A percentile compares a stretch with the other conserved stretches of the same genome.
phyloP scores from a whole-genome alignment of 2,797 vertebrate species.

The Cirrhinus molitorella region DNA sequence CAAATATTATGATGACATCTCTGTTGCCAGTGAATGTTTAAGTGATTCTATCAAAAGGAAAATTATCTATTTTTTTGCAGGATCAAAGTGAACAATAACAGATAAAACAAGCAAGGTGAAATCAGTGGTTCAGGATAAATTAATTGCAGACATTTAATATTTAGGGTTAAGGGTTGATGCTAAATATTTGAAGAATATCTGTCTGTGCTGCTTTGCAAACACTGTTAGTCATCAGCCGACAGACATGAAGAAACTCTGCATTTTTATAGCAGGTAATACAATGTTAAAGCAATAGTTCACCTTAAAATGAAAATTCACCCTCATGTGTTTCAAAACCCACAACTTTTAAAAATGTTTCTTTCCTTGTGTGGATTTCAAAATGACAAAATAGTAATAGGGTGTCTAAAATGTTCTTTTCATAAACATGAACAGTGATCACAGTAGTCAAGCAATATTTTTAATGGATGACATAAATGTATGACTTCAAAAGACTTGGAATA shows the following conservation, averaged over 20 bases:
- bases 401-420: background rate
- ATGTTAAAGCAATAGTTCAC: conserved; percentile 4
- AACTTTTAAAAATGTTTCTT: background rate
- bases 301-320: background rate
- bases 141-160: background rate
- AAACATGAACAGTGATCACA: background rate
- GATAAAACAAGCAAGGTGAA: background rate
- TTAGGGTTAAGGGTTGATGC: background rate
- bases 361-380: background rate
- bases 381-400: background rate
- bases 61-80: background rate
- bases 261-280: background rate
- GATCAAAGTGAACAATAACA: background rate
- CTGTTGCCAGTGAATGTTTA: background rate
- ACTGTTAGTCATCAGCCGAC: background rate
- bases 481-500: background rate
- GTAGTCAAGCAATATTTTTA: background rate
- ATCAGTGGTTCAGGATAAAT: background rate
- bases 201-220: background rate
- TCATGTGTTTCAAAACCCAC: background rate
- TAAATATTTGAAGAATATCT: background rate
- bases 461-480: background rate
- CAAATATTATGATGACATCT: background rate
- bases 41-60: background rate
- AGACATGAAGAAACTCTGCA: background rate